Percentiles rank a stretch among this genome's conserved stretches.
phyloP scores from a whole-genome alignment of 2,797 vertebrate species.

The Manis javanica region DNA sequence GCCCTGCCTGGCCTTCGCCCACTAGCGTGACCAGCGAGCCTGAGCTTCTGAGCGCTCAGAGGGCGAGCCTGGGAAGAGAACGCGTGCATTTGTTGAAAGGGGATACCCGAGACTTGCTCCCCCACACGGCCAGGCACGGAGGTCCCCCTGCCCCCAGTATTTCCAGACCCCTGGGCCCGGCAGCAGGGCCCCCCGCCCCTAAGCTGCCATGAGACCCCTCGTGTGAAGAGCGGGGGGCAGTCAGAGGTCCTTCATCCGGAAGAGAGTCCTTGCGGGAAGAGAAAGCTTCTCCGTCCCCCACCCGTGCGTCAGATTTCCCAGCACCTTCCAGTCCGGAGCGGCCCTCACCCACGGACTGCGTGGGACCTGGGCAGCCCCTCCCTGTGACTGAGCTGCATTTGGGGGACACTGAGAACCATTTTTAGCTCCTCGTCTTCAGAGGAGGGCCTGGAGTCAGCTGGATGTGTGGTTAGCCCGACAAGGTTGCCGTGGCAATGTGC shows the following conservation, averaged over 20 bases:
- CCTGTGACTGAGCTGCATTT: not conserved
- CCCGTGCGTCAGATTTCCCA: not conserved
- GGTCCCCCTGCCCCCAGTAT: too few species aligned
- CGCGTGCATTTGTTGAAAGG: not conserved
- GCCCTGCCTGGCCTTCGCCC: not conserved
- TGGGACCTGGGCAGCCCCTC: not conserved
- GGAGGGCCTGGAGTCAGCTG: slow-evolving; percentile 26
- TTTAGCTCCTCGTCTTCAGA: slow-evolving; percentile 36
- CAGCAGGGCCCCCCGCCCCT: too few species aligned
- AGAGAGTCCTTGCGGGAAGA: not conserved
- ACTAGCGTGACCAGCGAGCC: too few species aligned
- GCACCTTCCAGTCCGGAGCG: not conserved
- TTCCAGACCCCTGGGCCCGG: not conserved
- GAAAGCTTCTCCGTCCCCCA: not conserved
- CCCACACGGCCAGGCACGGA: too few species aligned
- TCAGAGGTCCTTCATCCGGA: not conserved
- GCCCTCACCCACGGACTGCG: not conserved
- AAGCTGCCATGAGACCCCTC: not conserved
- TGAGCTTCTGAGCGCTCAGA: not conserved
- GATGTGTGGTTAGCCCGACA: not conserved
- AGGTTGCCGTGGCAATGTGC: slow-evolving; percentile 65
- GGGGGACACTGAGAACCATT: slow-evolving; percentile 21
- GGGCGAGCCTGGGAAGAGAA: not conserved
- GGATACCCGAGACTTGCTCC: not conserved
- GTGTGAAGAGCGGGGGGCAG: not conserved